Base-by-base conservation (phyloP, 2,888 invertebrate species). In the Drosophila austrosaltans region DNA sequence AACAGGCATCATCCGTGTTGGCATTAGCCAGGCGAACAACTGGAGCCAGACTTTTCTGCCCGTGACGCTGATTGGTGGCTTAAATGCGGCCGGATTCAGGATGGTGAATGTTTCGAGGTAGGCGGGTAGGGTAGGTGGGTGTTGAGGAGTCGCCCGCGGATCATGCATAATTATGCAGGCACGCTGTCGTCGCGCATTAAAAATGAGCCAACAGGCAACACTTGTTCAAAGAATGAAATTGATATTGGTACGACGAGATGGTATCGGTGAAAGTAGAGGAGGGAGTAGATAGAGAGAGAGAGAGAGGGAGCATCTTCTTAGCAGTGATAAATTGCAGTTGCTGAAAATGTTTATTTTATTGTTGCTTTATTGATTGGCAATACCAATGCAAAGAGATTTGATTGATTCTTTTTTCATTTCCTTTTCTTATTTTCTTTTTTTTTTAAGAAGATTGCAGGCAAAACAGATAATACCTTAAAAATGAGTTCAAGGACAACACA, bases 41-140 rank as follows among this genome's bases (percentile, higher is more conserved):
- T 67, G 69, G 72, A 73, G 63, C 66, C 53, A 40, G 64, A 48
- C 67, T 39, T 72, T 58, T 48, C 78, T 88, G 89, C 59, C 65
- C 65, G 72, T 84, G 89, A 85, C 87, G 85, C 89, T 85, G 85
- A 85, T 85, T 85, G 85, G 89, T 85, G 76, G 89, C 89, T 87
- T 89, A 84, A 87, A 77, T 72, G 76, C 61, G 69, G 60, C 56
- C 44, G n/a, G 12, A 60, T 30, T 60, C 48, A n/a, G 40, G n/a
- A 53, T 44, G 30, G 39, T 25, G 6, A 39, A 42, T 63, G 30
- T 28, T 20, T 42, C 5, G 25, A 28, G 16, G 16, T 16, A 16
- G 30, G 56, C 61, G 32, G 62, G 60, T 30, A 12, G 39, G 30
- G 58, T 39, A 36, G 57, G 5, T 30, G 30, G 30, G 53, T 54